phyloP scores from a whole-genome alignment of 2,113 vertebrate species.

The Platichthys flesus region DNA sequence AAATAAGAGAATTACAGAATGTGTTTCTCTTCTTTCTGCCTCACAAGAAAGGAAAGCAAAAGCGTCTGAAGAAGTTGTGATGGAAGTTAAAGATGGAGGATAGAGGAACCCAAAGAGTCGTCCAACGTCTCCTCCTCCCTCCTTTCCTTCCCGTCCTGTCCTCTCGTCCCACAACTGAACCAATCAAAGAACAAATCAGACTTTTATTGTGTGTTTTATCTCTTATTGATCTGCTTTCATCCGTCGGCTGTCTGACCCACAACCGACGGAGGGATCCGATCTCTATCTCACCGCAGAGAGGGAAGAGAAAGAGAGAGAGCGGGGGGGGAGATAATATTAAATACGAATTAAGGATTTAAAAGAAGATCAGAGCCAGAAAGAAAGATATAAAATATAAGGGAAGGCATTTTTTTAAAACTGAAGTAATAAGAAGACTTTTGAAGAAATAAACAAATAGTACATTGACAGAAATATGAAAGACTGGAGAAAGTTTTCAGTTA shows the following conservation, averaged over 20 bases:
- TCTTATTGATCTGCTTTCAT: slow-evolving; percentile 42
- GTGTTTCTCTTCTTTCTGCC: no score
- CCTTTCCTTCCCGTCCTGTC: not conserved
- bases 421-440: not conserved
- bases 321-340: not conserved
- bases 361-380: not conserved
- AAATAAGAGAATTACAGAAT: no score
- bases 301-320: not conserved
- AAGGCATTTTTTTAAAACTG: not conserved
- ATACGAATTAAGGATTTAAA: not conserved
- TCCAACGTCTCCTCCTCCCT: slow-evolving; percentile 4
- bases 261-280: slow-evolving; percentile 18
- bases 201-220: slow-evolving; percentile 45
- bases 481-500: no score
- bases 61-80: no score
- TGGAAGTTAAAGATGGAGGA: no score
- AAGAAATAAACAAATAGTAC: not conserved
- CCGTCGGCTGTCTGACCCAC: slow-evolving; percentile 34
- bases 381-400: no score
- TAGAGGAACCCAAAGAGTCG: not conserved
- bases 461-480: no score
- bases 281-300: slow-evolving; percentile 6
- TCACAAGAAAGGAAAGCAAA: no score
- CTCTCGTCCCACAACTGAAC: no score
- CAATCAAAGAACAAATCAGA: slow-evolving; percentile 44